Conservation (phyloP, 2,113 vertebrate genomes). For the Alces alces region DNA sequence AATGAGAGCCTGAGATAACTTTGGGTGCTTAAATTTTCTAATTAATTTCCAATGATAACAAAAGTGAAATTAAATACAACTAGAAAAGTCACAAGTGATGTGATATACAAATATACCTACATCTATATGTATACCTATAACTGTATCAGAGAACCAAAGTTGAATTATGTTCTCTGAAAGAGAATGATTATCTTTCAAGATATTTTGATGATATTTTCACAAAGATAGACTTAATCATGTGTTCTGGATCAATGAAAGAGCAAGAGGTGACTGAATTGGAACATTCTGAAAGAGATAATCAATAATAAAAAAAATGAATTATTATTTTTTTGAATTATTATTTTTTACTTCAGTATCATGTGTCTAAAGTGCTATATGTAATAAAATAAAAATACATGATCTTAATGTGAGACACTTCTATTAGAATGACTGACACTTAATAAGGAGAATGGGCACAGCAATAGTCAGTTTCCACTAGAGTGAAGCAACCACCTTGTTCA, state of each 20-base stretch:
- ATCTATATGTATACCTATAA: neutral
- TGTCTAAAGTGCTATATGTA: neutral
- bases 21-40: neutral
- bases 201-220: neutral
- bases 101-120: neutral
- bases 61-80: neutral
- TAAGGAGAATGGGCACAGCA: neutral
- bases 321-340: neutral
- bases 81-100: neutral
- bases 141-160: neutral
- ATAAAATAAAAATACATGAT: neutral
- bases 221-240: neutral
- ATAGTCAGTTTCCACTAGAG: neutral
- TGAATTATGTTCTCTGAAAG: neutral
- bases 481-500: neutral
- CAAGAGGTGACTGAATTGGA: neutral
- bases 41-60: neutral
- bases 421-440: neutral
- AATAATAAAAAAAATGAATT: neutral
- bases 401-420: neutral
- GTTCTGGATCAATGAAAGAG: neutral
- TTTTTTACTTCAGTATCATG: neutral
- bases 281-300: neutral
- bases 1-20: neutral
- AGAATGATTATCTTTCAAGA: neutral